Conservation (phyloP, 2,888 invertebrate species). For the Polia nebulosa region DNA sequence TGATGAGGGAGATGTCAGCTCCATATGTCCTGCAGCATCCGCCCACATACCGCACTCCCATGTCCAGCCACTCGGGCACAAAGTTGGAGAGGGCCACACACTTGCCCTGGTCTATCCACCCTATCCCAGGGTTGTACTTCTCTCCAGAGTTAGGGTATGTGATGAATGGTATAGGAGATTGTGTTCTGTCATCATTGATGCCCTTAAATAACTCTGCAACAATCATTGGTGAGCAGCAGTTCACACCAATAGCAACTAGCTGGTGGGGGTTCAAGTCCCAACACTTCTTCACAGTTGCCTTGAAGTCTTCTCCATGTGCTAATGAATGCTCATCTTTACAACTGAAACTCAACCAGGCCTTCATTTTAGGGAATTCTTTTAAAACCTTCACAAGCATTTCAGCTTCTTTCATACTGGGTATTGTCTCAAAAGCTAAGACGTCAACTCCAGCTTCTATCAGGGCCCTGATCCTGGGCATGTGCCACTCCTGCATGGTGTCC, state of each 20-base stretch:
- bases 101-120: constrained; percentile 93
- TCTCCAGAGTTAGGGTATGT: constrained; percentile 98
- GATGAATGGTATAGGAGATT: constrained; percentile 92
- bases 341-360: constrained; percentile 97
- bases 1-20: constrained; percentile 93
- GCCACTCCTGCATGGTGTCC: constrained; percentile 94
- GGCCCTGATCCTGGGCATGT: constrained; percentile 94
- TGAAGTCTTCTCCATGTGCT: constrained; percentile 95
- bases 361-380: constrained; percentile 93
- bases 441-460: constrained; percentile 95
- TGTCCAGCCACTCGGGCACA: constrained; percentile 94
- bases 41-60: constrained; percentile 96
- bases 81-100: constrained; percentile 92
- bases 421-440: constrained; percentile 97
- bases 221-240: constrained; percentile 92
- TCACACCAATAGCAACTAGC: constrained; percentile 96
- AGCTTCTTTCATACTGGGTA: constrained; percentile 96
- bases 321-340: constrained; percentile 92
- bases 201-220: constrained; percentile 79
- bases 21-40: constrained; percentile 97
- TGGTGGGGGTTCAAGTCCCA: constrained; percentile 92
- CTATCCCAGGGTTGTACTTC: constrained; percentile 91
- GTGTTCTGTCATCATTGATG: constrained; percentile 75
- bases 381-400: constrained; percentile 94
- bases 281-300: constrained; percentile 92